Evolutionary conservation across 1,140 invertebrate genomes (phyloP), one percentile per base, ranked within the genome.

Genomic region (Drosophila rhopaloa): DNA sequence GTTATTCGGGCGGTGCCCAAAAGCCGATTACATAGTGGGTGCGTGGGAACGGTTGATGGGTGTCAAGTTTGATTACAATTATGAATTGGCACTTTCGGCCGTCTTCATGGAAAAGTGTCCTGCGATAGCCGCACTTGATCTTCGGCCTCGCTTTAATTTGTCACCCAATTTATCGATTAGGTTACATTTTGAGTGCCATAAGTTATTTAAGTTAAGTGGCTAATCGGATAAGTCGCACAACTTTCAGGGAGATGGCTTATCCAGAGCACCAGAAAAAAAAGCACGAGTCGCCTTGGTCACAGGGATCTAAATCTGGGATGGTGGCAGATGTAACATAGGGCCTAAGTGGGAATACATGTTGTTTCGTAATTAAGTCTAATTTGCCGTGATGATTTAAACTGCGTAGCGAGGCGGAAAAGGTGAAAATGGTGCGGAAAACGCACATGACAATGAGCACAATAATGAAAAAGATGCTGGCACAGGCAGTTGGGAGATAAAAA

Each of bases 31-130:
- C 61, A 67, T 11, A 35, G 27, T 27, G 7, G 73, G n/a, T 35
- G 35, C 51, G 24, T 29, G 62, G 44, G 40, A 48, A n/a, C 19
- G 16, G 38, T 54, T 61, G 53, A 67, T 81, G 68, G 79, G 63
- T 78, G 81, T 75, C 78, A 86, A 81, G 74, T 85, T 86, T 85
- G 84, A 85, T 85, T 85, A 88, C 74, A 88, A 82, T 85, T 85
- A 81, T 86, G 79, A 78, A 60, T 79, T 66, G 81, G 55, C 81
- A 86, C 65, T 65, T 79, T 76, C 38, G 37, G 44, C 11, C 53
- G 48, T 24, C 48, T 27, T 35, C 43, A 32, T 29, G 16, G 55
- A 11, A 32, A 32, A 24, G 24, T 24, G 24, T 24, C 24, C 24
- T 24, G 24, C 24, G 24, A 24, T 24, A 24, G 29, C 8, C 8